Evolutionary conservation across 2,797 vertebrate genomes (phyloP), one percentile per base, ranked within the genome.

Genomic region (Nyctibius grandis): DNA sequence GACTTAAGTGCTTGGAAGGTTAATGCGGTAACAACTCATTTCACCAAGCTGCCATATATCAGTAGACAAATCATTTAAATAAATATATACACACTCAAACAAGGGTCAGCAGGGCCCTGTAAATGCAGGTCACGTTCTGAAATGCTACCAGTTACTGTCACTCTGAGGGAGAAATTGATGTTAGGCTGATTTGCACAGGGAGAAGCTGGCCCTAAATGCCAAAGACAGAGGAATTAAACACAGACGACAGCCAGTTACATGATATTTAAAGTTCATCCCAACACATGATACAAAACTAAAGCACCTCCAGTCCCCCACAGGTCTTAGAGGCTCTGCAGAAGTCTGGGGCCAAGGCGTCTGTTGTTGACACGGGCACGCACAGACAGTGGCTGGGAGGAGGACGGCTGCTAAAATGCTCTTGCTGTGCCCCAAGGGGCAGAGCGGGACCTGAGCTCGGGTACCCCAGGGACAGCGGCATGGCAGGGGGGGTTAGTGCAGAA

Each of bases 1-100:
- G 80, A 76, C 77, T 74, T 67, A 73, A 92, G 65, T 85, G 64
- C 80, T 92, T 4, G 6, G 83, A 89, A 96, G 91, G 90, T 95
- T 95, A 95, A 92, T 80, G 60, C 40, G 28, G 57, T 79, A 88
- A 83, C 53, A 88, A 54, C 50, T 87, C 75, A 68, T 91, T 77
- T 94, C 69, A 87, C 36, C 2, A 2, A 72, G 38, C 60, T 74
- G 75, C 60, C 53, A 80, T 40, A 1, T 70, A 93, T 91, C 60
- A 82, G 56, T 67, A 79, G 90, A 83, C 38, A 82, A 95, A 91
- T 77, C 9, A 82, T 93, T 92, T 79, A 94, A 96, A 89, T 85
- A 97, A 97, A 83, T 57, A 89, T 14, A 91, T 33, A 87, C 60
- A 83, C 64, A 29, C 56, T 64, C 38, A 60, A 40, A 84, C 77